A percentile compares a stretch with the other conserved stretches of the same genome.
Conservation (phyloP, 1,140 invertebrate genomes). For the Halotydeus destructor region DNA sequence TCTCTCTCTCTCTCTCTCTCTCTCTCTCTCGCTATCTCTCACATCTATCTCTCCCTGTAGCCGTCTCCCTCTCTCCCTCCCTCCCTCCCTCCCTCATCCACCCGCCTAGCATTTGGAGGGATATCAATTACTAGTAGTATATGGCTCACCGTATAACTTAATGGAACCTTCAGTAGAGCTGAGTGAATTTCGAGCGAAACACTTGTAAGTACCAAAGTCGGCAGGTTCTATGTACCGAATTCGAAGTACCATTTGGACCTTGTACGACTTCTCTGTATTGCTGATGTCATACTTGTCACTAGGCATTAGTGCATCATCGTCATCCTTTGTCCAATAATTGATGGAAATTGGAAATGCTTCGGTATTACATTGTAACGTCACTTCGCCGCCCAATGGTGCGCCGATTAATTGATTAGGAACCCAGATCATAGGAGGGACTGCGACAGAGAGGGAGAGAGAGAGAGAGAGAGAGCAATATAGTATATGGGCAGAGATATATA, state of each 20-base stretch:
- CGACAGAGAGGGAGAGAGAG: constrained; percentile 1
- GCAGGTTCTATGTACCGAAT: constrained; percentile 19
- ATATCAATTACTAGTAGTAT: too few species aligned
- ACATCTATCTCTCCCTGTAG: too few species aligned
- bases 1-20: too few species aligned
- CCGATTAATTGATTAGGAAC: constrained; percentile 29
- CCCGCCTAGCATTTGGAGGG: too few species aligned
- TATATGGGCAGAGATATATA: too few species aligned
- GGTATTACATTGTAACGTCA: constrained; percentile 25
- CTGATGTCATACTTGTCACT: constrained; percentile 17
- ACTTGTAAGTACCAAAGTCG: constrained; percentile 68
- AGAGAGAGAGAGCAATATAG: constrained; percentile 4
- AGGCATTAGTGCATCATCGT: constrained; percentile 15
- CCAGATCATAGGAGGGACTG: constrained; percentile 29
- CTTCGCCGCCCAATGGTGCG: constrained; percentile 24
- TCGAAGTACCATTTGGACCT: constrained; percentile 16
- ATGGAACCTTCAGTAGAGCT: constrained; percentile 80
- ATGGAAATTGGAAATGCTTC: constrained; percentile 20
- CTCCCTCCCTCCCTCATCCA: too few species aligned
- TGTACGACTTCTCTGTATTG: constrained; percentile 16
- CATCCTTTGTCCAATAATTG: constrained; percentile 20
- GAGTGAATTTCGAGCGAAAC: constrained; percentile 72
- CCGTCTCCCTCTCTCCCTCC: too few species aligned
- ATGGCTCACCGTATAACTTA: constrained; percentile 70
- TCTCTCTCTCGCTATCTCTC: too few species aligned